These are phyloP conservation scores for Semnopithecus entellus DNA, from an alignment of 2,113 vertebrate genomes.

Conservation along the genomic window DNA sequence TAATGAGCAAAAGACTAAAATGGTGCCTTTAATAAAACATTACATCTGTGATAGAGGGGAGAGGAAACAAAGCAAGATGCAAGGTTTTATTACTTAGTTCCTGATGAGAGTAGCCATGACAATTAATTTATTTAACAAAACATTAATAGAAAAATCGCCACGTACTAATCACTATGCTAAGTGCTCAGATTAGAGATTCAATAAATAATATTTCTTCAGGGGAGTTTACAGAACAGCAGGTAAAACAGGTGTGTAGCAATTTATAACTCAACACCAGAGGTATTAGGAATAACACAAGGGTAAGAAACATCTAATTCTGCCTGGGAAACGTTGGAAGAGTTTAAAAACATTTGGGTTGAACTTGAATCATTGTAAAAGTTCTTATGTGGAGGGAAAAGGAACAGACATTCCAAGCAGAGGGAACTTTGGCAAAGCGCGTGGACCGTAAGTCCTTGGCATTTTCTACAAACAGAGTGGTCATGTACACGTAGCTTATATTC, in stretches of 20 bases:
- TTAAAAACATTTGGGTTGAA: not conserved
- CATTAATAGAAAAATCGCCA: not conserved
- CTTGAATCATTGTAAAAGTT: not conserved
- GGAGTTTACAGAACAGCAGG: not conserved
- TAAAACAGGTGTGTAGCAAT: not conserved
- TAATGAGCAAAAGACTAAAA: constrained; percentile 36
- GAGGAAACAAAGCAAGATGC: not conserved
- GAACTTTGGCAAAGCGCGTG: not conserved
- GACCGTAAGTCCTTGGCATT: not conserved
- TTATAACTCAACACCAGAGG: not conserved
- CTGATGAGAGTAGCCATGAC: not conserved
- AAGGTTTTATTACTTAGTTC: not conserved
- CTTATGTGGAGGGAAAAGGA: not conserved
- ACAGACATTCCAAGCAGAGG: not conserved
- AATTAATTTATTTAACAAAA: not conserved
- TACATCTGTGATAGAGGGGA: not conserved
- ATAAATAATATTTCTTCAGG: not conserved
- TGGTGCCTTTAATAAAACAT: not conserved
- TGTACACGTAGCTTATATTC: not conserved
- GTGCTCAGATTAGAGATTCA: not conserved
- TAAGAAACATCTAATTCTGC: not conserved
- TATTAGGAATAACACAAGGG: not conserved
- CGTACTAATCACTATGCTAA: not conserved
- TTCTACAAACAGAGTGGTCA: not conserved
- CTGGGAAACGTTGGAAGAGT: not conserved